phyloP scores from a whole-genome alignment of 2,888 invertebrate species.

The Parnassius glacialis region DNA sequence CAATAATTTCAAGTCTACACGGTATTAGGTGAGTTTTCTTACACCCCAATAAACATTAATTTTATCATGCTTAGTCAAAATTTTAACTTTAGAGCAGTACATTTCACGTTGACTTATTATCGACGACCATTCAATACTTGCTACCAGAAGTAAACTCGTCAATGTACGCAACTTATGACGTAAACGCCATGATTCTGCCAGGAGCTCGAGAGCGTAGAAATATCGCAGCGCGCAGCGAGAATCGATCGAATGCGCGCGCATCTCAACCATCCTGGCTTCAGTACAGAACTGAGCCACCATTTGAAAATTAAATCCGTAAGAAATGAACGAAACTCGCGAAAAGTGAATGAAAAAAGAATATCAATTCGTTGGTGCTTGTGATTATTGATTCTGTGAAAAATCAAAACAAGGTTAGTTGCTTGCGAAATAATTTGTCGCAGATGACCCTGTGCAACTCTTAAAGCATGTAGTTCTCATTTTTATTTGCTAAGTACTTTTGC shows the following conservation, averaged over 20 bases:
- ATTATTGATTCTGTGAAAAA: slow-evolving; percentile 35
- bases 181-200: slow-evolving; percentile 67
- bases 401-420: slow-evolving; percentile 30
- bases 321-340: slow-evolving; percentile 71
- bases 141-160: slow-evolving; percentile 53
- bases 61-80: too few relatives aligned
- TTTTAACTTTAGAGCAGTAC: slow-evolving; percentile 8
- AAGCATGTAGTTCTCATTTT: background rate
- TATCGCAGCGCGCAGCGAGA: slow-evolving; percentile 65
- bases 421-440: background rate
- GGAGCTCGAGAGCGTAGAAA: slow-evolving; percentile 51
- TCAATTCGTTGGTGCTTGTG: slow-evolving; percentile 29
- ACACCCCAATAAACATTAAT: too few relatives aligned
- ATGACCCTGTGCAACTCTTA: background rate
- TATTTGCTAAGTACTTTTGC: slow-evolving; percentile 1
- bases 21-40: too few relatives aligned
- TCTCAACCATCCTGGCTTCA: slow-evolving; percentile 61
- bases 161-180: slow-evolving; percentile 78
- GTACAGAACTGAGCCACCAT: slow-evolving; percentile 57
- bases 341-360: slow-evolving; percentile 58
- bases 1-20: too few relatives aligned
- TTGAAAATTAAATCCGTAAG: slow-evolving; percentile 68
- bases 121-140: slow-evolving; percentile 49
- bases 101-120: slow-evolving; percentile 37
- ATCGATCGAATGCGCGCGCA: slow-evolving; percentile 79